Base-by-base conservation (phyloP, 2,888 invertebrate species). In the Neuroscelio doddi region DNA sequence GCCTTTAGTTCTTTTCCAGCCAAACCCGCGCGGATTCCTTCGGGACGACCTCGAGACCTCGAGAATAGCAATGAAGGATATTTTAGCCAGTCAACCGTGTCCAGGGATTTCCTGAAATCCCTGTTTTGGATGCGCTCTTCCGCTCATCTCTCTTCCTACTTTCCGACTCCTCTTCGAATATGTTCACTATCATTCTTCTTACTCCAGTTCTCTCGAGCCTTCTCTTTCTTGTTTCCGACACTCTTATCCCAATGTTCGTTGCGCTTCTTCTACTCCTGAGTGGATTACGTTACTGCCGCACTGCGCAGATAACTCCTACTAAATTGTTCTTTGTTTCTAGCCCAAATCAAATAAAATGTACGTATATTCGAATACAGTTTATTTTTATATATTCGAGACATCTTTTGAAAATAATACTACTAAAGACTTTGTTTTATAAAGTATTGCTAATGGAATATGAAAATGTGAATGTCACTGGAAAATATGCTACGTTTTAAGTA, bases 41-140 rank as follows among this genome's bases (percentile, higher is more conserved):
- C 64, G 65, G 63, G 63, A 67, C 52, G 53, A 29, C 62, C 66
- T 70, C 68, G 71, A 71, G 74, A 74, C 68, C 71, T 69, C 47
- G 72, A 68, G 73, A 78, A 77, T 75, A 76, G 73, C 77, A 77
- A 76, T 70, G 77, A 75, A 78, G 73, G 75, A 79, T 80, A 80
- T 79, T 78, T 78, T 74, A 80, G 71, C 72, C 77, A 78, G 76
- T 76, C 73, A 75, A 76, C 69, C 77, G 74, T 75, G 75, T 63
- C 69, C 69, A 58, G 56, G 73, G 76, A 74, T 79, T 74, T 69
- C 68, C 62, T 67, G 69, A 77, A 80, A 80, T 80, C 80, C 78
- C 78, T 77, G 77, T 78, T 80, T 61, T 68, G 61, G 57, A 61
- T 61, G 59, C 55, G 36, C 34, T 36, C 16, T 32, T 26, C 42